These are phyloP conservation scores for Scartelaos histophorus DNA, from an alignment of 2,113 vertebrate species.

Conservation along the genomic window DNA sequence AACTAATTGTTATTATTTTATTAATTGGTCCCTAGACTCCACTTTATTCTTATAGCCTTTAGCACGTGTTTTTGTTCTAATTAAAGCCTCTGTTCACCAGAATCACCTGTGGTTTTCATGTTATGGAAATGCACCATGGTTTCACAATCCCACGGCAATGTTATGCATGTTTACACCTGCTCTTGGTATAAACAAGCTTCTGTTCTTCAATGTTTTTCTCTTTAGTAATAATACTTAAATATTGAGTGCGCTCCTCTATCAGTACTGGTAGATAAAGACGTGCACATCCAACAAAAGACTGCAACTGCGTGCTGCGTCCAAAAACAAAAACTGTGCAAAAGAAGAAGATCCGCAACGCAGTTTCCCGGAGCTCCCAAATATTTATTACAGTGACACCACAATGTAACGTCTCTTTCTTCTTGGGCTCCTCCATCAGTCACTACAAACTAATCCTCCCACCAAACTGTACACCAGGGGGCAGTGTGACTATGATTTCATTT, in stretches of 20 bases:
- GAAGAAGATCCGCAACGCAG: no score
- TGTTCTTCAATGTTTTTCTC: not conserved
- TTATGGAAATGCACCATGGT: constrained; percentile 57
- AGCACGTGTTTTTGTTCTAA: constrained; percentile 12
- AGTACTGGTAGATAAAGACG: no score
- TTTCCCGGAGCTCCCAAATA: no score
- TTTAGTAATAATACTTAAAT: not conserved
- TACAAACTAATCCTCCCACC: not conserved
- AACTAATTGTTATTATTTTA: not conserved
- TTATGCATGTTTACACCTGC: constrained; percentile 24
- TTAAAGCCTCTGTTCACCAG: constrained; percentile 7
- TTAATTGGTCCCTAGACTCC: constrained; percentile 16
- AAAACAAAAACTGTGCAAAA: no score
- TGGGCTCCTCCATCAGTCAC: not conserved
- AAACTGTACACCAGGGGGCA: constrained; percentile 71
- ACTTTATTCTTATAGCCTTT: constrained; percentile 27
- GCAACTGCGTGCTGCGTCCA: no score
- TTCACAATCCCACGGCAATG: constrained; percentile 35
- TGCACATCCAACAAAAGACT: no score
- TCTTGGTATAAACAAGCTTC: not conserved
- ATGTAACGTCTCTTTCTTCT: no score
- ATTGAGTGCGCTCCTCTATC: no score
- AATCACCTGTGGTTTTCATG: constrained; percentile 28
- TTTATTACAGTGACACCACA: no score
- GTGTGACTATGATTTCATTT: constrained; percentile 32